Evolutionary conservation across 2,888 invertebrate species (phyloP), one percentile per base, ranked within the genome.

Genomic region (Ormia ochracea): DNA sequence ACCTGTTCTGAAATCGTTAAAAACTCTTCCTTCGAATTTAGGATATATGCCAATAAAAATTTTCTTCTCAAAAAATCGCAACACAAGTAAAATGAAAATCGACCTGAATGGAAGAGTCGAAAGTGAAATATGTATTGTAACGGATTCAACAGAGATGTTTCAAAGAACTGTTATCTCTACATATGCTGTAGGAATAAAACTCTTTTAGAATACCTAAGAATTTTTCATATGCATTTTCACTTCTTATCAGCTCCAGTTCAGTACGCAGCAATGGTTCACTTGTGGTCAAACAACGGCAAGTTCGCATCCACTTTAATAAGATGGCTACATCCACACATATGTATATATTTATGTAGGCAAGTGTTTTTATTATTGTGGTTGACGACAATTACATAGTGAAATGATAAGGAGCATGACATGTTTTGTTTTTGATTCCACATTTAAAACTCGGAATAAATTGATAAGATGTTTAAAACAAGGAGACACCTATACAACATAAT

Each of bases 331-430:
- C 12, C 28, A 54, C 66, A 6, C 17, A 26, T 52, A 54, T 23
- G 21, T 17, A 3, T 48, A 17, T 50, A 28, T 33, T 17, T 31
- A 48, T 7, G 1, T 23, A 12, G 43, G 43, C 4, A 14, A 28
- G 19, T 41, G 28, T 31, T 54, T 5, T 41, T 45, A 70, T 21
- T 59, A 38, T 10, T 72, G 72, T 38, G 72, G 72, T 72, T 72
- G 48, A 26, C 14, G 59, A 70, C 28, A 48, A 48, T 17, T 41
- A 31, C n/a, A 41, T 1, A 41, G 43, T 17, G 52, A 23, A 31
- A 41, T 41, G 72, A 72, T 72, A 72, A 72, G 50, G 31, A 52
- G 14, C 31, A 14, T 61, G 59, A 52, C 52, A 72, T 61, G 72
- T 61, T 72, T 72, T 72, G 41, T 14, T 52, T 61, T 23, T 31